Evolutionary conservation across 2,888 invertebrate species (phyloP).

Genomic region (Cosmopolites sordidus): DNA sequence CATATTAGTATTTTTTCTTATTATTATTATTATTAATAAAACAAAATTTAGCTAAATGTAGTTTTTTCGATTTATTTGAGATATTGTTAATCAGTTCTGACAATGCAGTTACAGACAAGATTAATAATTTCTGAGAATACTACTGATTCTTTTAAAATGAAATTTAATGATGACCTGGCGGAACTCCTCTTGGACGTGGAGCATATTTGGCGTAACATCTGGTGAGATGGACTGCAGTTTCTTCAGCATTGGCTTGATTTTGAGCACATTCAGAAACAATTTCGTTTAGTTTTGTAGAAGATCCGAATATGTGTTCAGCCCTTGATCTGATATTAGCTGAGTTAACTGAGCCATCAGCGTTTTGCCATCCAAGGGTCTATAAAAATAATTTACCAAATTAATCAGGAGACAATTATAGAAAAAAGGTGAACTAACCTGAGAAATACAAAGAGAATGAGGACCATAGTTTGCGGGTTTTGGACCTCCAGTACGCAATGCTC

Average conservation of each 20-base stretch:
- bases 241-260: constrained; percentile 6
- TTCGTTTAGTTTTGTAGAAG: background rate
- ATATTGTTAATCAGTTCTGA: too few relatives aligned
- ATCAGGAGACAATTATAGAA: background rate
- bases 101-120: too few relatives aligned
- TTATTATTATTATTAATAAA: too few relatives aligned
- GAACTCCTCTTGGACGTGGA: constrained; percentile 3
- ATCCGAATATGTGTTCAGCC: background rate
- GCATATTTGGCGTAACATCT: constrained; percentile 10
- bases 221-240: constrained; percentile 5
- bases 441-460: constrained; percentile 17
- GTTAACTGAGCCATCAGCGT: background rate
- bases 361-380: background rate
- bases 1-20: too few relatives aligned
- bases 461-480: constrained; percentile 9
- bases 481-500: constrained; percentile 6
- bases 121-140: too few relatives aligned
- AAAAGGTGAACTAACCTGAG: constrained; percentile 11
- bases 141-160: too few relatives aligned
- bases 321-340: background rate
- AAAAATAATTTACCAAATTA: background rate
- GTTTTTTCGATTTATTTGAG: too few relatives aligned
- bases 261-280: constrained; percentile 9
- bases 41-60: too few relatives aligned
- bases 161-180: background rate